Evolutionary conservation across 2,888 invertebrate species (phyloP), one percentile per base, ranked within the genome.

Genomic region (Agapostemon virescens): DNA sequence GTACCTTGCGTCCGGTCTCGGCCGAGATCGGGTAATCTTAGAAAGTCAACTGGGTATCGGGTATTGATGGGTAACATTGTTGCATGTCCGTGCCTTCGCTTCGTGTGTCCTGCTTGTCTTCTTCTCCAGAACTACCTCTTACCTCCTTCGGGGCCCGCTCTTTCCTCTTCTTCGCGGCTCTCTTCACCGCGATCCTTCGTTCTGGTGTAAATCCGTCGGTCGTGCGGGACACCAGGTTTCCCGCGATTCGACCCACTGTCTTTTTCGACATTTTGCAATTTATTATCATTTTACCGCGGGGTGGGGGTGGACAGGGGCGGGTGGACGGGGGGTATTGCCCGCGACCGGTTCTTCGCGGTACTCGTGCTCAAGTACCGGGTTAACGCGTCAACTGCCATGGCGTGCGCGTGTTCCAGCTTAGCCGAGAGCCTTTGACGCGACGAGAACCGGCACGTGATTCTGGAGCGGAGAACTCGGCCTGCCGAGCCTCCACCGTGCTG

Each of bases 1-100:
- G 64, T 74, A 58, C 74, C 74, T 61, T 9, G 45, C 81, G 77
- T 81, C 66, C 74, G 81, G 63, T 80, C 69, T 66, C 74, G 33
- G 52, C 40, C 74, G 75, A 73, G 75, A 82, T 82, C 82, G 76
- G 64, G 85, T 85, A 85, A 85, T 84, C 81, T 81, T 83, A 84
- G 84, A 84, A 83, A 85, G 81, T 85, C 84, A 73, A 78, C 80
- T 74, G 80, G 82, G 72, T 85, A 82, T 82, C 82, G 61, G 82
- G 49, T 84, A 83, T 76, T 81, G 77, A 69, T 77, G 71, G 30
- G 55, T 49, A 66, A 84, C 82, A 82, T 74, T 82, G 74, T 84
- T 74, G 69, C 26, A 3, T 58, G 52, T 38, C 58, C 26, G 26
- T 11, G 61, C 26, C 64, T 17, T 15, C n/a, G 36, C 30, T 42